These are phyloP conservation scores for Prinia subflava DNA, from an alignment of 2,113 vertebrate genomes.

Conservation along the genomic window DNA sequence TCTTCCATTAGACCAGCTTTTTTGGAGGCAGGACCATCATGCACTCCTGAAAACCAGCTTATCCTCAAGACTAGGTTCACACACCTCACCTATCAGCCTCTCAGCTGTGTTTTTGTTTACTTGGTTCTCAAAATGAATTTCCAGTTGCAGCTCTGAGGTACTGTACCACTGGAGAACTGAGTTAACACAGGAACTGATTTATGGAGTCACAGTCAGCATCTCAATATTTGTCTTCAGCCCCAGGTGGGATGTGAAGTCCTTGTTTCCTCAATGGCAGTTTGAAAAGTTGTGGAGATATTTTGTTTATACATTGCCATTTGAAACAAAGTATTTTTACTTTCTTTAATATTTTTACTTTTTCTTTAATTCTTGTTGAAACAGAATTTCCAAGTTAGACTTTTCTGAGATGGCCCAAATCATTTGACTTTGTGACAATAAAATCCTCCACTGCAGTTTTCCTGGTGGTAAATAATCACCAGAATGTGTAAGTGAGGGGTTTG, in stretches of 20 bases:
- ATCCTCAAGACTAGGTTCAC: neutral
- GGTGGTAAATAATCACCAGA: neutral
- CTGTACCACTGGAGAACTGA: neutral
- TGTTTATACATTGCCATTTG: neutral
- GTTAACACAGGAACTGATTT: neutral
- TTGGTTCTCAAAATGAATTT: neutral
- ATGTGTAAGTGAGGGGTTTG: neutral
- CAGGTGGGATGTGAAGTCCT: neutral
- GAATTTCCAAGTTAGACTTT: neutral
- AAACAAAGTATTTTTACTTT: neutral
- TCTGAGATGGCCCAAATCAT: rapidly evolving
- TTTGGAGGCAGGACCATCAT: neutral
- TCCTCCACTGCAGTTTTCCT: neutral
- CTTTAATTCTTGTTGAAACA: neutral
- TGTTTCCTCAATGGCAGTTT: neutral
- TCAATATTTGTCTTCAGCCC: neutral
- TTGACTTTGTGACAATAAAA: neutral
- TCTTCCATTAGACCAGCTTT: neutral
- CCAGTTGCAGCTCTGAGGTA: neutral
- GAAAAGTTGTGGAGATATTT: neutral
- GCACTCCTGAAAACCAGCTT: neutral
- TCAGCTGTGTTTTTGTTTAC: neutral
- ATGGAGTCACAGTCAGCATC: neutral
- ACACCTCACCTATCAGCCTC: neutral
- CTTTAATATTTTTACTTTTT: neutral